Base-by-base conservation (phyloP, 2,888 invertebrate genomes). In the Hyles lineata region DNA sequence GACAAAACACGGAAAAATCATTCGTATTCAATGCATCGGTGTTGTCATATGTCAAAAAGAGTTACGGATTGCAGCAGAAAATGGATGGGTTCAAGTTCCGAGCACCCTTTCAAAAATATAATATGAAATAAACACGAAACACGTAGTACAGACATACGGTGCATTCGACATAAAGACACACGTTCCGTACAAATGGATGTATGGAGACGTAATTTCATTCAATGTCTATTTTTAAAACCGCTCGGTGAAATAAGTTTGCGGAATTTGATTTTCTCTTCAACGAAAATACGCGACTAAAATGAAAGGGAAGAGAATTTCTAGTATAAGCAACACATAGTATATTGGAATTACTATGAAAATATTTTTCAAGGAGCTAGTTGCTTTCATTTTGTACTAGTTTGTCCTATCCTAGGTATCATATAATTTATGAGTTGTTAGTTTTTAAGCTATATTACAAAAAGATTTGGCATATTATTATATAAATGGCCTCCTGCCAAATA, bases 41-140 rank as follows among this genome's bases (percentile, higher is more conserved):
- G 15, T 67, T 67, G 55, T 55, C 55, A 15, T 67, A 67, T 67
- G 67, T 67, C 63, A 67, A 50, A 67, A 35, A 21, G 35, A 43
- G 43, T 11, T 21, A 3, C 15, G 43, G 43, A 23, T 67, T 6
- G 50, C 17, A 67, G 5, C 67, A 15, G 63, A 67, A 67, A 50
- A 43, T 67, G 23, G 17, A 67, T 50, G 67, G 43, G 43, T 23
- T 67, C 50, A 23, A 43, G 35, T 63, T 35, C 5, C 50, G 15
- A 15, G 43, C 21, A 1, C 17, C 21, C 1, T 35, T 15, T 67
- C 4, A 25, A 23, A 67, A 67, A 67, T 43, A 67, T 17, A 43
- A 67, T 67, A 67, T 23, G 11, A 67, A 67, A 50, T 15, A 50
- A 43, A 50, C 23, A 50, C 43, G 50, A 15, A 67, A 67, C 21